phyloP scores from a whole-genome alignment of 2,888 invertebrate species.

The Trichogramma evanescens region DNA sequence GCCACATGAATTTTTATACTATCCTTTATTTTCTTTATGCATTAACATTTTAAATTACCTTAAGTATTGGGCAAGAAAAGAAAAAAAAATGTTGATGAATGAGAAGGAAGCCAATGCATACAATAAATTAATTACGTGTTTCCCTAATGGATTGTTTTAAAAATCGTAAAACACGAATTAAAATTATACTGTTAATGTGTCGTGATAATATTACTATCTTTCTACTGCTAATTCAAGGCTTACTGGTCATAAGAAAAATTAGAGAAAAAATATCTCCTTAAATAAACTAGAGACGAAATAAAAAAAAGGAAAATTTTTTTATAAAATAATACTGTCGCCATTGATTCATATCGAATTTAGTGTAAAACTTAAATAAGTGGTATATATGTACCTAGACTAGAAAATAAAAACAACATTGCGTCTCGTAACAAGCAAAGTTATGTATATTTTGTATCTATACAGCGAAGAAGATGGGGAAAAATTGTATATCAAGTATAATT shows the following conservation, averaged over 20 bases:
- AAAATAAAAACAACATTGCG: conserved; percentile 11
- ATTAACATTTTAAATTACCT: conserved; percentile 11
- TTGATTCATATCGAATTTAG: conserved; percentile 3
- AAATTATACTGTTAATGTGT: conserved; percentile 1
- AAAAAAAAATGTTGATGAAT: background rate
- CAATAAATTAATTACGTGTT: conserved; percentile 8
- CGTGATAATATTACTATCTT: background rate
- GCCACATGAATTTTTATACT: too few relatives aligned
- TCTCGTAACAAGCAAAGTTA: conserved; percentile 3
- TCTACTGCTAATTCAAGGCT: background rate
- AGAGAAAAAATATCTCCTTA: background rate
- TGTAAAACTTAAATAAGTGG: conserved; percentile 1
- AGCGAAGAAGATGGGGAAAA: background rate
- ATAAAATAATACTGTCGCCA: conserved; percentile 3
- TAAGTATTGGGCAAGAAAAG: conserved; percentile 9
- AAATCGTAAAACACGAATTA: background rate
- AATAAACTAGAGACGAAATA: conserved; percentile 3
- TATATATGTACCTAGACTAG: conserved; percentile 14
- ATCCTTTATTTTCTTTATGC: conserved; percentile 4
- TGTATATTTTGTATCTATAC: conserved; percentile 15
- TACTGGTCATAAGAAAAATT: background rate
- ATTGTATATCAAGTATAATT: too few relatives aligned
- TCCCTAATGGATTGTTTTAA: background rate
- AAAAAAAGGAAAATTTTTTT: background rate
- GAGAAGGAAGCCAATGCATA: conserved; percentile 14